Evolutionary conservation across 2,113 vertebrate species (phyloP).

Genomic region (Zeus faber): DNA sequence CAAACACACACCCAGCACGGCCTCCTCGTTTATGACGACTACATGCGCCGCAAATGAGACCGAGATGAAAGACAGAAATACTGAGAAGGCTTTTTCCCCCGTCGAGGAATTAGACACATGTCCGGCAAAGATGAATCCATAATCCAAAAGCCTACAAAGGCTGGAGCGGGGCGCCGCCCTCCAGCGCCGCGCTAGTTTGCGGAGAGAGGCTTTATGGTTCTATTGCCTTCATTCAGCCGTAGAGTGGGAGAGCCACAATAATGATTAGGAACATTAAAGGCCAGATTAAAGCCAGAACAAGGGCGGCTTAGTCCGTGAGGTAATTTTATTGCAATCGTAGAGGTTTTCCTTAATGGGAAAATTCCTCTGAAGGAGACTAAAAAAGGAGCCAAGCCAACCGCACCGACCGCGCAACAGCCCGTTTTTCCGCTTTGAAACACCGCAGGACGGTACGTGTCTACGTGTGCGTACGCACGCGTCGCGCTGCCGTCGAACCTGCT

Average conservation of each 20-base stretch:
- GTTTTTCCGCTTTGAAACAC: constrained; percentile 18
- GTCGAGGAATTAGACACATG: constrained; percentile 62
- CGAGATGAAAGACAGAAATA: constrained; percentile 59
- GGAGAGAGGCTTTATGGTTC: constrained; percentile 62
- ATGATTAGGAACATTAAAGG: constrained; percentile 69
- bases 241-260: constrained; percentile 60
- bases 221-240: constrained; percentile 62
- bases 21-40: constrained; percentile 77
- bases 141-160: constrained; percentile 63
- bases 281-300: constrained; percentile 63
- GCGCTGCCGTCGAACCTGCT: not conserved
- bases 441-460: constrained; percentile 28
- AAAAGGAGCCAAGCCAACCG: constrained; percentile 40
- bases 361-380: constrained; percentile 46
- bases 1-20: constrained; percentile 75
- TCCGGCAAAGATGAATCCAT: constrained; percentile 67
- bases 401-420: not conserved
- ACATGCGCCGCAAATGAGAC: constrained; percentile 75
- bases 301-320: constrained; percentile 64
- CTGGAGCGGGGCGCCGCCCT: constrained; percentile 48
- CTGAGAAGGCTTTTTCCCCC: constrained; percentile 47
- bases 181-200: constrained; percentile 66
- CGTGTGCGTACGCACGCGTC: constrained; percentile 20
- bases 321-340: constrained; percentile 58
- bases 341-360: constrained; percentile 61